A percentile compares a stretch with the other conserved stretches of the same genome.
Conservation (phyloP, 2,113 vertebrate species). For the Seriola rivoliana region DNA sequence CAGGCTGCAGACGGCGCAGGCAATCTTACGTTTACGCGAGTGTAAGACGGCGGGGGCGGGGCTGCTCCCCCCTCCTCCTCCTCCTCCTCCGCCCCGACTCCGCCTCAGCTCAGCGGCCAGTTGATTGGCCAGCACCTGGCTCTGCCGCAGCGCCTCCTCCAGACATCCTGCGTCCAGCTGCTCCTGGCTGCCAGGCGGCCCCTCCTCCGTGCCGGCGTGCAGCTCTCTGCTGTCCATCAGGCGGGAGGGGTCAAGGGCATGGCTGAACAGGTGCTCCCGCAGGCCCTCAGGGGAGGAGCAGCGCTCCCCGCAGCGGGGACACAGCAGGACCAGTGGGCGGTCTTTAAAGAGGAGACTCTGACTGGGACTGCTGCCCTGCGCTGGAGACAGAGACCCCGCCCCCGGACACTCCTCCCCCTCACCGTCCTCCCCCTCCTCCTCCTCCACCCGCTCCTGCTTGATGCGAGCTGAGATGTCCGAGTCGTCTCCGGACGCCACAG, state of each 20-base stretch:
- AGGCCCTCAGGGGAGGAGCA: slow-evolving; percentile 89
- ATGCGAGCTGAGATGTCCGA: slow-evolving; percentile 83
- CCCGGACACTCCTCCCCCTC: slow-evolving; percentile 79
- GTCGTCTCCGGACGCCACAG: slow-evolving; percentile 85
- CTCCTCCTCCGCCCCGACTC: slow-evolving; percentile 72
- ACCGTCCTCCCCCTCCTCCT: slow-evolving; percentile 83
- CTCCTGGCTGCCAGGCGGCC: slow-evolving; percentile 72
- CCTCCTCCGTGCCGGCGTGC: slow-evolving; percentile 75
- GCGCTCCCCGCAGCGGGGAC: slow-evolving; percentile 94
- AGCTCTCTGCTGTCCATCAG: slow-evolving; percentile 83
- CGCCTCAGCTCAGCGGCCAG: slow-evolving; percentile 89
- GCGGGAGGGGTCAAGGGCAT: slow-evolving; percentile 86
- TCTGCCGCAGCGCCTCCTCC: slow-evolving; percentile 89
- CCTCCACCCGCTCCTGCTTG: slow-evolving; percentile 91
- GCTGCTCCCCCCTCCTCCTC: slow-evolving; percentile 51
- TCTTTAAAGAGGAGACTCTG: slow-evolving; percentile 83
- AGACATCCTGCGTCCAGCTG: slow-evolving; percentile 76
- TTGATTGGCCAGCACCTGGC: slow-evolving; percentile 88
- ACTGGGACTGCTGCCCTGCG: slow-evolving; percentile 71
- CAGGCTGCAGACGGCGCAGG: slow-evolving; percentile 92
- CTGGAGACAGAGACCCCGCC: slow-evolving; percentile 76
- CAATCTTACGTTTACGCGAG: slow-evolving; percentile 92
- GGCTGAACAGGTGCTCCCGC: slow-evolving; percentile 92
- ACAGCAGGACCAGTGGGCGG: slow-evolving; percentile 84
- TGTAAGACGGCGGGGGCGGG: slow-evolving; percentile 71